Base-by-base conservation (phyloP, 1,140 invertebrate genomes). In the Achroia grisella region DNA sequence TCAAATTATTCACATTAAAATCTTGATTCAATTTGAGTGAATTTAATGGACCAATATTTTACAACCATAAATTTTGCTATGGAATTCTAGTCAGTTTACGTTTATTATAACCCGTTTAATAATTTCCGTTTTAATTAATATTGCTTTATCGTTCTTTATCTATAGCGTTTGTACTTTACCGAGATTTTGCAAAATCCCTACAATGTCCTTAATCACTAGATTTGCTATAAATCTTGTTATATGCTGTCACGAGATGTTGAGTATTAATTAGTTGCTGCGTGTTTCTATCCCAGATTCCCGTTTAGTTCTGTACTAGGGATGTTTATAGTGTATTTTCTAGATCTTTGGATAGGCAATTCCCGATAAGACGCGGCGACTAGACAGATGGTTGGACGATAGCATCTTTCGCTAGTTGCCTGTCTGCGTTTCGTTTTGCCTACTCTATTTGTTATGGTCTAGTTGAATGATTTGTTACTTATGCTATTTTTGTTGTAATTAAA, bases 11-110 rank as follows among this genome's bases (percentile, higher is more conserved):
- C 51, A 56, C 58, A 58, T 62, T 65, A 61, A 56, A 50, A 52
- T 56, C 48, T 46, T 56, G 53, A 57, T 50, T 56, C 60, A 70
- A 70, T 77, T 61, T 66, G 55, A 56, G 52, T 48, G 67, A 66
- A 59, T 63, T 59, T 77, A 74, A 72, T 77, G 64, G 74, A 67
- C 55, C 52, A 50, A 62, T 64, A 72, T 60, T 69, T 74, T 65
- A 77, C 69, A 72, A 72, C 71, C 64, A 64, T 72, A 69, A 77
- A 71, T 59, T 56, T 69, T 61, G 56, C 58, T 65, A 64, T 71
- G 51, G 55, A 56, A 52, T 54, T 71, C 57, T 71, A 65, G 62
- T 64, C 59, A 68, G 59, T 74, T 71, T 64, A 69, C 67, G 55
- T 71, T 71, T 71, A 74, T 73, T 56, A 40, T 63, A 40, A 58